phyloP scores from a whole-genome alignment of 1,140 invertebrate genomes.

The Drosophila bipectinata region DNA sequence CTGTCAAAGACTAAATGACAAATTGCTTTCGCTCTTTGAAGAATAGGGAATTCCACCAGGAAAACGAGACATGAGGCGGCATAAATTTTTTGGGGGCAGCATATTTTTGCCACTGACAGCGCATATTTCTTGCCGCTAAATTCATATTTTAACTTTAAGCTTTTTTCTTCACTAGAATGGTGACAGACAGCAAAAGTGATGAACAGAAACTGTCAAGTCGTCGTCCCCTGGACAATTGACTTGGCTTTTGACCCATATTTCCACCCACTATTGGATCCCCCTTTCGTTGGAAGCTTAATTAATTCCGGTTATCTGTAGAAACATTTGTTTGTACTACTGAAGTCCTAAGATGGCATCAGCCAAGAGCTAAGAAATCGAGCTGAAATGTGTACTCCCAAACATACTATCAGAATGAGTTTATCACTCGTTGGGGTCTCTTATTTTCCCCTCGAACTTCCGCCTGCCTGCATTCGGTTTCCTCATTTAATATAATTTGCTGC shows the following conservation, averaged over 20 bases:
- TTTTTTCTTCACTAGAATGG: background rate
- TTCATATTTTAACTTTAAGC: slow-evolving; percentile 44
- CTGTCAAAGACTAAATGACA: slow-evolving; percentile 58
- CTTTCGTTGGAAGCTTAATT: slow-evolving; percentile 19
- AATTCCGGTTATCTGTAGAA: slow-evolving; percentile 31
- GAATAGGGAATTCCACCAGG: background rate
- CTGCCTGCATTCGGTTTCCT: slow-evolving; percentile 42
- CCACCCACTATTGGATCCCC: background rate
- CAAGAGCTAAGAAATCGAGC: background rate
- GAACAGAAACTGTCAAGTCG: slow-evolving; percentile 32
- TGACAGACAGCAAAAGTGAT: slow-evolving; percentile 12
- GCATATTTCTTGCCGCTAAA: slow-evolving; percentile 15
- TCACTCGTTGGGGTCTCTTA: slow-evolving; percentile 25
- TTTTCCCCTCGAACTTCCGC: slow-evolving; percentile 10
- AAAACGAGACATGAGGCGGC: slow-evolving; percentile 26
- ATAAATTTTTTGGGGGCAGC: slow-evolving; percentile 35
- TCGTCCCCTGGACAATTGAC: slow-evolving; percentile 22
- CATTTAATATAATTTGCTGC: slow-evolving; percentile 56
- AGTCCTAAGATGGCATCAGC: slow-evolving; percentile 1
- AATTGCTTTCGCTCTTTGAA: slow-evolving; percentile 38
- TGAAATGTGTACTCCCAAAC: background rate
- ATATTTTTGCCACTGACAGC: slow-evolving; percentile 35
- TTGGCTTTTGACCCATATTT: slow-evolving; percentile 36
- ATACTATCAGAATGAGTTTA: slow-evolving; percentile 42
- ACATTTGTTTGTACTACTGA: slow-evolving; percentile 30